These are phyloP conservation scores for Montipora sp. DNA, from an alignment of 64 coral and sea anemone genomes.

Conservation along the genomic window DNA sequence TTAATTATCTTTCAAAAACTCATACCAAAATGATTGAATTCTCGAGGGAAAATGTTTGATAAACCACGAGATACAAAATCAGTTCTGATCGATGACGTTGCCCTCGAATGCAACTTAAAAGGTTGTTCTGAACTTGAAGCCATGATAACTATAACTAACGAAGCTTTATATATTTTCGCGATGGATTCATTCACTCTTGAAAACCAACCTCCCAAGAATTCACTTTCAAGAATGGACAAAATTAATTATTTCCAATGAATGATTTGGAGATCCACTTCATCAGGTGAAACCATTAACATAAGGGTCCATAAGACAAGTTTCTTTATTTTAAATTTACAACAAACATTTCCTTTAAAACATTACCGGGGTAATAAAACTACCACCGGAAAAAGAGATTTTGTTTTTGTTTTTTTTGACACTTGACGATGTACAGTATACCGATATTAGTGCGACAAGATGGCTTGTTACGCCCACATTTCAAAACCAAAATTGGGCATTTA, in stretches of 20 bases:
- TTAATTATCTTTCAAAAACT: background rate
- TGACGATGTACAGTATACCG: background rate
- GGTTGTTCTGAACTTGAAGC: too few species aligned
- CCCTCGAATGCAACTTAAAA: too few species aligned
- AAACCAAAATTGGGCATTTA: background rate
- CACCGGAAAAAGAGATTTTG: background rate
- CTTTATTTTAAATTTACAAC: background rate
- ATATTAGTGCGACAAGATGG: background rate
- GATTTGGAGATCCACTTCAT: background rate
- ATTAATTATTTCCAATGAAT: background rate
- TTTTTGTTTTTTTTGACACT: background rate
- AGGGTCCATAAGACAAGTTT: too few species aligned
- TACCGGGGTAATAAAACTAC: conserved; percentile 21
- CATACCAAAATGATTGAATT: background rate
- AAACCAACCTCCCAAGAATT: too few species aligned
- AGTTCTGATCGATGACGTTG: too few species aligned
- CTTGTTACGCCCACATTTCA: background rate
- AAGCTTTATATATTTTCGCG: too few species aligned
- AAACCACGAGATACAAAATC: background rate
- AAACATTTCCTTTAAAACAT: background rate
- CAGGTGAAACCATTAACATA: background rate
- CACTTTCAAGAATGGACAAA: too few species aligned
- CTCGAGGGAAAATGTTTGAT: background rate
- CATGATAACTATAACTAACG: too few species aligned
- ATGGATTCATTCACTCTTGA: too few species aligned